These are phyloP conservation scores for Leiothrix lutea DNA, from an alignment of 2,113 vertebrate species.

Conservation along the genomic window DNA sequence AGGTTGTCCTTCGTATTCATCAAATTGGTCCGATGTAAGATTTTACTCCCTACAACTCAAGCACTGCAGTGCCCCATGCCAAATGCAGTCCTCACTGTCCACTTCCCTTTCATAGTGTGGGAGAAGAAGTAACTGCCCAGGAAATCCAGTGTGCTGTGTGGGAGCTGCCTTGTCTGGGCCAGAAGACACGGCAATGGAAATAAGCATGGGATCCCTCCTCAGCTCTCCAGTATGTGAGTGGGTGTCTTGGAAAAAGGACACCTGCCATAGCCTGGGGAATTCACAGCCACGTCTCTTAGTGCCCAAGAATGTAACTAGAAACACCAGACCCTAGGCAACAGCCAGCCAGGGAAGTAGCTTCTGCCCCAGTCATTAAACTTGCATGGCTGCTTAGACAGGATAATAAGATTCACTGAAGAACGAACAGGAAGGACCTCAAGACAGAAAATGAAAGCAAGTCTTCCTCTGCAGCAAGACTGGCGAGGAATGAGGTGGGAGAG, in stretches of 20 bases:
- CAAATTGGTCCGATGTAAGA: neutral
- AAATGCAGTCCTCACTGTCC: neutral
- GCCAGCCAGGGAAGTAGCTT: neutral
- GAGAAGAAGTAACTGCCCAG: neutral
- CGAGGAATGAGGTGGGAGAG: neutral
- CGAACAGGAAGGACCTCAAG: neutral
- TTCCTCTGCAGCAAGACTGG: neutral
- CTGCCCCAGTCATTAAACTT: neutral
- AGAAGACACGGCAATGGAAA: fast-evolving
- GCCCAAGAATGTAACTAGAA: neutral
- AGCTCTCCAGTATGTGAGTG: neutral
- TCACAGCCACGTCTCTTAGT: neutral
- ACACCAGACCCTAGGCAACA: neutral
- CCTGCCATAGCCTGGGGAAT: neutral
- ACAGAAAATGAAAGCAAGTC: neutral
- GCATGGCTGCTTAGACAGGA: neutral
- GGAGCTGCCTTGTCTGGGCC: neutral
- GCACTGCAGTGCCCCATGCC: neutral
- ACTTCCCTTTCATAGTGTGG: neutral
- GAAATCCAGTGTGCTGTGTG: neutral
- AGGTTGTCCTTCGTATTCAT: neutral
- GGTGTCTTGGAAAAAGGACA: neutral
- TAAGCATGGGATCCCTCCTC: neutral
- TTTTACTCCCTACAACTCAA: neutral
- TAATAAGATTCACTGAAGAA: neutral